Conservation (phyloP, 37 sponge, comb jelly and placozoan genomes). For the Ianthella basta region DNA sequence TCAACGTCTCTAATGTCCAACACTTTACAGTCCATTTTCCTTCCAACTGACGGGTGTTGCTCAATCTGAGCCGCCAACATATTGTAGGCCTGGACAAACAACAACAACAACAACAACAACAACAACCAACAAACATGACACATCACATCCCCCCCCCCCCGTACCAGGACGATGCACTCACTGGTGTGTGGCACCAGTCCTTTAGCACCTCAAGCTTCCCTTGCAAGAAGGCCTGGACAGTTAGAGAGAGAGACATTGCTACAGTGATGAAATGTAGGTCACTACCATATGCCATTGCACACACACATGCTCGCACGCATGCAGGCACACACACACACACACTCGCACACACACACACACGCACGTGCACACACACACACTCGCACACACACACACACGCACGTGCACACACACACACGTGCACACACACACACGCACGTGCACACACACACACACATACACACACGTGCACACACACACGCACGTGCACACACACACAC, state of each 20-base stretch:
- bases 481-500: no score
- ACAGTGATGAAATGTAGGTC: no score
- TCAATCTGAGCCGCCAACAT: conserved; percentile 31
- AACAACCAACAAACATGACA: no score
- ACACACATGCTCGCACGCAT: neutral
- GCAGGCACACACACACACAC: neutral
- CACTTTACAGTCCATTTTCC: conserved; percentile 28
- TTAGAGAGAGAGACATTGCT: neutral
- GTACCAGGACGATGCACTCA: conserved; percentile 17
- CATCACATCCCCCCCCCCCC: no score
- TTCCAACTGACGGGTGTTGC: neutral
- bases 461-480: neutral
- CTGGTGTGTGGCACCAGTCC: conserved; percentile 89
- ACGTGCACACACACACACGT: neutral
- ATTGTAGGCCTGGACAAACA: conserved; percentile 5
- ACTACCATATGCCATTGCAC: no score
- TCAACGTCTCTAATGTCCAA: conserved; percentile 31
- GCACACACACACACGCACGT: neutral
- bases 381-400: conserved; percentile 18
- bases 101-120: neutral
- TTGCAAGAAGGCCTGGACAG: conserved; percentile 59
- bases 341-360: conserved; percentile 12
- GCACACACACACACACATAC: neutral
- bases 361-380: conserved; percentile 19
- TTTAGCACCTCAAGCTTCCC: conserved; percentile 68